Conservation (phyloP, 1,140 invertebrate species). For the Drosophila seguyi region DNA sequence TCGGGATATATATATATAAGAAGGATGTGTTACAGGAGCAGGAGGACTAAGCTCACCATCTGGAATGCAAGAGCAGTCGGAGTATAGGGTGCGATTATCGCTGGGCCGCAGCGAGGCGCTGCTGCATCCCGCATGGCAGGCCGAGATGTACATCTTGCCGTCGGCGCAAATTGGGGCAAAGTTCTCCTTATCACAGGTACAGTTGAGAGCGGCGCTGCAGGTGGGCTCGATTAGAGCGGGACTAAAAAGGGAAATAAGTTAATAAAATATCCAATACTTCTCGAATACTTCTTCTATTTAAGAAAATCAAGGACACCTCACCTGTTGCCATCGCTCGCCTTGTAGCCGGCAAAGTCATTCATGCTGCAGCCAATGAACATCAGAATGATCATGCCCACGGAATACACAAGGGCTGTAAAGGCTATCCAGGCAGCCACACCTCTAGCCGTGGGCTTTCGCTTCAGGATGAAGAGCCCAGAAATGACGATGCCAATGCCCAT, state of each 20-base stretch:
- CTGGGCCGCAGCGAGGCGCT: slow-evolving; percentile 86
- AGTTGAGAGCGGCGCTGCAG: slow-evolving; percentile 88
- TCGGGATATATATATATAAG: no score
- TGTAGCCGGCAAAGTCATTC: slow-evolving; percentile 91
- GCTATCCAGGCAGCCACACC: slow-evolving; percentile 96
- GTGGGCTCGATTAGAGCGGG: slow-evolving; percentile 86
- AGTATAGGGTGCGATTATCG: slow-evolving; percentile 89
- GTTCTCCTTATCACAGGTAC: slow-evolving; percentile 90
- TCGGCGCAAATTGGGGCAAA: slow-evolving; percentile 94
- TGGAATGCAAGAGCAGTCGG: slow-evolving; percentile 91
- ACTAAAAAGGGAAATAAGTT: slow-evolving; percentile 43
- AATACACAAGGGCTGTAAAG: slow-evolving; percentile 93
- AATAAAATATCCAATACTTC: no score
- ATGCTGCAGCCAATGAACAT: slow-evolving; percentile 96
- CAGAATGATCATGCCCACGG: slow-evolving; percentile 93
- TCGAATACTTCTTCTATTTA: no score
- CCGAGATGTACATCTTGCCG: slow-evolving; percentile 93
- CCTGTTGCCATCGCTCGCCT: slow-evolving; percentile 59
- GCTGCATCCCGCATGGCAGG: slow-evolving; percentile 94
- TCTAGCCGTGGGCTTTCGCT: slow-evolving; percentile 92
- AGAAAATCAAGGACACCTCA: slow-evolving; percentile 27
- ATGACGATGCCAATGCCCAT: slow-evolving; percentile 96
- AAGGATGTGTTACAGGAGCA: neutral
- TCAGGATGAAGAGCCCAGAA: slow-evolving; percentile 93
- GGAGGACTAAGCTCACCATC: slow-evolving; percentile 47